These are phyloP conservation scores for Thomomys bottae DNA, from an alignment of 2,113 vertebrate genomes.

Conservation along the genomic window DNA sequence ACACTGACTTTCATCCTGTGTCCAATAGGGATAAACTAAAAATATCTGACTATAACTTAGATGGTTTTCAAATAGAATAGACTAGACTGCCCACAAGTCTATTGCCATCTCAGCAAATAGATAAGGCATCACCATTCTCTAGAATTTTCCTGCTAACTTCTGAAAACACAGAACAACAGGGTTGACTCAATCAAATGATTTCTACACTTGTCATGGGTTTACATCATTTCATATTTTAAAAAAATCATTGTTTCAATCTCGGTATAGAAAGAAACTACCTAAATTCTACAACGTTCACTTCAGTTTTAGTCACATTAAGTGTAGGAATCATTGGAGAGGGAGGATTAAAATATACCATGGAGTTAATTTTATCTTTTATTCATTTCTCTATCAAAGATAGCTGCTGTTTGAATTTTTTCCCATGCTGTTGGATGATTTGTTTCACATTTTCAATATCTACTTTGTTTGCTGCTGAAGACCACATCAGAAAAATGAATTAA, in stretches of 20 bases:
- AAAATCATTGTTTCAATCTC: neutral
- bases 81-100: no score
- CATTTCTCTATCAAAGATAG: slow-evolving; percentile 69
- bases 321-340: neutral
- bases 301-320: neutral
- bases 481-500: slow-evolving; percentile 82
- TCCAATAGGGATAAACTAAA: neutral
- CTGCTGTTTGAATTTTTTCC: slow-evolving; percentile 55
- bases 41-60: neutral
- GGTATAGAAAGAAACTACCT: slow-evolving; percentile 32
- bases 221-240: neutral
- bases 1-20: neutral
- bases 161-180: neutral
- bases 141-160: neutral
- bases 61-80: neutral
- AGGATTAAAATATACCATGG: neutral
- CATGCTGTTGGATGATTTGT: slow-evolving; percentile 75
- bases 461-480: slow-evolving; percentile 80
- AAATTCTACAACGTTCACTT: neutral
- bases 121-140: neutral
- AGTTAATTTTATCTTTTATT: slow-evolving; percentile 62
- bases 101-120: neutral
- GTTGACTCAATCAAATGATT: slow-evolving; percentile 21
- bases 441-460: slow-evolving; percentile 75
- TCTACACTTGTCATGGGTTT: neutral